A percentile compares a stretch with the other conserved stretches of the same genome.
Evolutionary conservation across 2,113 vertebrate species (phyloP).

Genomic region (Burhinus oedicnemus): DNA sequence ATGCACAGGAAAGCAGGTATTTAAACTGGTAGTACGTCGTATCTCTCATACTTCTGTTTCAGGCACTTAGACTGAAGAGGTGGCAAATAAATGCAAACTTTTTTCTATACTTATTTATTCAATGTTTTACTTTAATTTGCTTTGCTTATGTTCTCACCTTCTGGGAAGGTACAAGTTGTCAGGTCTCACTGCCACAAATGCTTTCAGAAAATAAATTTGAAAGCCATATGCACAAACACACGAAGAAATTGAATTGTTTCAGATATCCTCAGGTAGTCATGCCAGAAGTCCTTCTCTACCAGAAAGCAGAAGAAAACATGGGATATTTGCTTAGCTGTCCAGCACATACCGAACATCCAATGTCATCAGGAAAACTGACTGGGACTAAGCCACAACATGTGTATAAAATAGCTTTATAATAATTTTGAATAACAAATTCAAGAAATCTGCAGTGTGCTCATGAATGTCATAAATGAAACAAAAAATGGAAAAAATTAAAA

Average conservation of each 20-base stretch:
- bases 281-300: background rate
- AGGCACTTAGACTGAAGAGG: background rate
- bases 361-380: background rate
- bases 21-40: background rate
- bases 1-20: background rate
- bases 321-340: background rate
- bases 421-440: conserved; percentile 16
- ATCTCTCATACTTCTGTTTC: background rate
- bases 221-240: background rate
- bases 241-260: background rate
- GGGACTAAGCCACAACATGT: background rate
- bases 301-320: background rate
- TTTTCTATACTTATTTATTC: background rate
- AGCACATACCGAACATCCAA: background rate
- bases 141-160: conserved; percentile 26
- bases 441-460: background rate
- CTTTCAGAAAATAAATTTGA: conserved; percentile 30
- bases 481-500: background rate
- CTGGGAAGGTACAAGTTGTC: background rate
- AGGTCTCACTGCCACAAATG: conserved; percentile 16
- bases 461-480: conserved; percentile 19
- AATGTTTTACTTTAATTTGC: background rate
- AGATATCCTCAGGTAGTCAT: background rate
- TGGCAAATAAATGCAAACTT: background rate
- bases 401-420: background rate